Evolutionary conservation across 2,888 invertebrate genomes (phyloP).

Genomic region (Alviniconcha strummeri): DNA sequence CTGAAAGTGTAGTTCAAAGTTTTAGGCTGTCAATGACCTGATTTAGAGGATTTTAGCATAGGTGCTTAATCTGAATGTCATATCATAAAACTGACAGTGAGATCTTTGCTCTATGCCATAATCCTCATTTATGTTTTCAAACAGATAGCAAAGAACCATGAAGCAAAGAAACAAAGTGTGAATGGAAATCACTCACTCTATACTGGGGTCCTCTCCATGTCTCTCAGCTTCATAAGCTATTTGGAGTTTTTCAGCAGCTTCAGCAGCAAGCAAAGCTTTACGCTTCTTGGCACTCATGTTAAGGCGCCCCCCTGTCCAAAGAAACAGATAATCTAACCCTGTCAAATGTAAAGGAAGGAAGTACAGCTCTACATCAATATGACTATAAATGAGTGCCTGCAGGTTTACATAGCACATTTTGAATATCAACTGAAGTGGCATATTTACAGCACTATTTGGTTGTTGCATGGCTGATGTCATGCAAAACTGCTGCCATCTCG

Average conservation of each 20-base stretch:
- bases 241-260: not conserved
- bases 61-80: too few species aligned
- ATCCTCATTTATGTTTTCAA: too few species aligned
- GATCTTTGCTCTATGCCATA: too few species aligned
- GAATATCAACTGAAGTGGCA: not conserved
- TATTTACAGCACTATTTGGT: too few species aligned
- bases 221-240: not conserved
- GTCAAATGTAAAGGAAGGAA: not conserved
- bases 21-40: too few species aligned
- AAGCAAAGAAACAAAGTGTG: too few species aligned
- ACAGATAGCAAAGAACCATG: too few species aligned
- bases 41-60: too few species aligned
- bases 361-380: not conserved
- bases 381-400: not conserved
- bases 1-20: too few species aligned
- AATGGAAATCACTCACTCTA: not conserved
- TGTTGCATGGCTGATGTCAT: too few species aligned
- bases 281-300: conserved; percentile 53
- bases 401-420: not conserved
- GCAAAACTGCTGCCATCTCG: too few species aligned
- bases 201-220: not conserved
- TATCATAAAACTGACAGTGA: too few species aligned
- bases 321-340: not conserved
- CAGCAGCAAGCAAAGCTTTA: not conserved
- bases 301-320: conserved; percentile 44